These are phyloP conservation scores for Zaprionus kolodkinae DNA, from an alignment of 1,140 invertebrate species.

Conservation along the genomic window DNA sequence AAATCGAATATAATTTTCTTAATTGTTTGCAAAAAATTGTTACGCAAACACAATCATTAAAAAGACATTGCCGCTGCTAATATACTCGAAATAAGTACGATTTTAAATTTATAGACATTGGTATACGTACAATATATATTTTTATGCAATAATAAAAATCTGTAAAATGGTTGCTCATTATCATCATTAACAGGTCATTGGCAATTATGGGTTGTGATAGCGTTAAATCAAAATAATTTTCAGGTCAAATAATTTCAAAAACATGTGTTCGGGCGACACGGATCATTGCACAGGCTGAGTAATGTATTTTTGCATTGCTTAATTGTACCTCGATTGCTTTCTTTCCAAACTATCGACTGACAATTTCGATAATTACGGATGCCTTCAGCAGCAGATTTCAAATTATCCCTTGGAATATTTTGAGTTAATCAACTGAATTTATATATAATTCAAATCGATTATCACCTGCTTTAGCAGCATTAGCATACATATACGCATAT, in stretches of 20 bases:
- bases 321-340: slow-evolving; percentile 26
- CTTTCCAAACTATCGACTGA: not conserved
- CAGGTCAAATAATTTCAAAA: slow-evolving; percentile 39
- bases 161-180: not conserved
- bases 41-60: slow-evolving; percentile 47
- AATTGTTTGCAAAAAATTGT: slow-evolving; percentile 30
- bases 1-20: slow-evolving; percentile 21
- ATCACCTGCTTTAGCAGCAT: not conserved
- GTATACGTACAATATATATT: not conserved
- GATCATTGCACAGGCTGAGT: slow-evolving; percentile 44
- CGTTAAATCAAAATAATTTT: slow-evolving; percentile 35
- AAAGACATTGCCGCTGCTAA: slow-evolving; percentile 39
- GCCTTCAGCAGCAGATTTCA: not conserved
- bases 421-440: not conserved
- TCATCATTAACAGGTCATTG: slow-evolving; percentile 33
- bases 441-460: not conserved
- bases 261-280: slow-evolving; percentile 57
- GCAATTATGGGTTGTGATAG: slow-evolving; percentile 55
- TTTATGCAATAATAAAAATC: slow-evolving; percentile 1
- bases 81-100: slow-evolving; percentile 15
- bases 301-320: not conserved
- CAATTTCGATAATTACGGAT: not conserved
- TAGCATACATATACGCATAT: not conserved
- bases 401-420: not conserved
- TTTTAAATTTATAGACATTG: not conserved